phyloP scores from a whole-genome alignment of 2,797 vertebrate genomes.

The Sebastes iracundus region DNA sequence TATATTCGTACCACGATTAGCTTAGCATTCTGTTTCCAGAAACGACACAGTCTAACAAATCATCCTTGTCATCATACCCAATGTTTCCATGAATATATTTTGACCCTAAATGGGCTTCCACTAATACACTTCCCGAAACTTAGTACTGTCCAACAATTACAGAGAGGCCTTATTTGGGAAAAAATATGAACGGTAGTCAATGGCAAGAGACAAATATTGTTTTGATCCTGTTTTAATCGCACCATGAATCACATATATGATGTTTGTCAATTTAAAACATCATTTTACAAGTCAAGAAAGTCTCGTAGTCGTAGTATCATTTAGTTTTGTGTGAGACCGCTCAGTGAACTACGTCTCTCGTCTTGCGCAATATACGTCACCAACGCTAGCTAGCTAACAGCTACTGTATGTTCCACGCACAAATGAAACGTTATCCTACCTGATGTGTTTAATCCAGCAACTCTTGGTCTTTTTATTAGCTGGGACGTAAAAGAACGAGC shows the following conservation, averaged over 20 bases:
- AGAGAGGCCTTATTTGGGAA: too few species aligned
- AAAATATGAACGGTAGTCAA: rapidly evolving
- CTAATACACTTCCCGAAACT: not conserved
- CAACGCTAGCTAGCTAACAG: too few species aligned
- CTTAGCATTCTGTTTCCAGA: constrained; percentile 4
- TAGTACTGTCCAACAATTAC: not conserved
- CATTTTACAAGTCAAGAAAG: too few species aligned
- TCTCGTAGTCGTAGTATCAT: too few species aligned
- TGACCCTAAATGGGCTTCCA: constrained; percentile 7
- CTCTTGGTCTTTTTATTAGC: rapidly evolving
- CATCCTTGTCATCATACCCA: not conserved
- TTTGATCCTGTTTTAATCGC: rapidly evolving
- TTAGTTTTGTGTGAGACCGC: rapidly evolving
- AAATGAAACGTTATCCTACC: too few species aligned
- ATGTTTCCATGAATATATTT: constrained; percentile 3
- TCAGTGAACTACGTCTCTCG: too few species aligned
- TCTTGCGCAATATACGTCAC: too few species aligned
- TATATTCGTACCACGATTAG: constrained; percentile 6
- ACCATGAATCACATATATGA: rapidly evolving
- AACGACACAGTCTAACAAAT: not conserved
- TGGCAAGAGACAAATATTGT: rapidly evolving
- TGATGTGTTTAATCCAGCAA: too few species aligned
- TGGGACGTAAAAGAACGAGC: too few species aligned
- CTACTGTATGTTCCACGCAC: too few species aligned
- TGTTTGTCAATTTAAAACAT: too few species aligned